Percentiles rank a stretch among this genome's conserved stretches.
phyloP scores from a whole-genome alignment of 2,888 invertebrate species.

The Notocelia uddmanniana region DNA sequence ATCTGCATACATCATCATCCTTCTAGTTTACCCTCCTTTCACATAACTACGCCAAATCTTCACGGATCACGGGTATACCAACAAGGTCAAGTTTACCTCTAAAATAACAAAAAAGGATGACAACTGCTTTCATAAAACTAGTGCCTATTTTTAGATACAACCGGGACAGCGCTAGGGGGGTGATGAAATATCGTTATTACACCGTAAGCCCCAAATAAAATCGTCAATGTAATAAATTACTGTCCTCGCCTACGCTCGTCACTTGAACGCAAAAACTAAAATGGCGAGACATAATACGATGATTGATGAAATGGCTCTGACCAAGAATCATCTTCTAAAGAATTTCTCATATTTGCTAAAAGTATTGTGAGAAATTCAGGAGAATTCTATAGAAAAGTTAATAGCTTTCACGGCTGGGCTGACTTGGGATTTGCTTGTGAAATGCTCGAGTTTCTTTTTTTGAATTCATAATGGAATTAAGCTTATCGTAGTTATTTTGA shows the following conservation, averaged over 20 bases:
- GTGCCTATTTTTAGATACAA: too few species aligned
- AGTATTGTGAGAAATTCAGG: slow-evolving; percentile 18
- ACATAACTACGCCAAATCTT: too few species aligned
- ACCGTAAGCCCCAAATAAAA: background rate
- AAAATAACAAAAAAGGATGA: too few species aligned
- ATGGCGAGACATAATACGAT: slow-evolving; percentile 33
- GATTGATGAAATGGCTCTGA: slow-evolving; percentile 37
- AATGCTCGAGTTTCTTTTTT: background rate
- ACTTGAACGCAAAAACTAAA: slow-evolving; percentile 5
- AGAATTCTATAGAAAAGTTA: slow-evolving; percentile 34
- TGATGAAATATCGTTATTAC: too few species aligned
- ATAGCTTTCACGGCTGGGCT: slow-evolving; percentile 15
- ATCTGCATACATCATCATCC: too few species aligned
- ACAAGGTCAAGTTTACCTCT: too few species aligned
- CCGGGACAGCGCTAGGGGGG: too few species aligned
- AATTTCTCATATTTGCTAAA: slow-evolving; percentile 3
- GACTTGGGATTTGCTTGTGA: slow-evolving; percentile 27
- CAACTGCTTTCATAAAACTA: too few species aligned
- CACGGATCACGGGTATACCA: too few species aligned
- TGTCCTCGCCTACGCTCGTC: slow-evolving; percentile 5
- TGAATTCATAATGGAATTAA: background rate
- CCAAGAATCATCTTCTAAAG: slow-evolving; percentile 31
- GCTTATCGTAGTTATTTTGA: background rate
- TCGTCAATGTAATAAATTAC: background rate
- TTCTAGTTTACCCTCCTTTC: too few species aligned